A percentile compares a stretch with the other conserved stretches of the same genome.
Conservation (phyloP, 1,140 invertebrate species). For the Conus ventricosus region DNA sequence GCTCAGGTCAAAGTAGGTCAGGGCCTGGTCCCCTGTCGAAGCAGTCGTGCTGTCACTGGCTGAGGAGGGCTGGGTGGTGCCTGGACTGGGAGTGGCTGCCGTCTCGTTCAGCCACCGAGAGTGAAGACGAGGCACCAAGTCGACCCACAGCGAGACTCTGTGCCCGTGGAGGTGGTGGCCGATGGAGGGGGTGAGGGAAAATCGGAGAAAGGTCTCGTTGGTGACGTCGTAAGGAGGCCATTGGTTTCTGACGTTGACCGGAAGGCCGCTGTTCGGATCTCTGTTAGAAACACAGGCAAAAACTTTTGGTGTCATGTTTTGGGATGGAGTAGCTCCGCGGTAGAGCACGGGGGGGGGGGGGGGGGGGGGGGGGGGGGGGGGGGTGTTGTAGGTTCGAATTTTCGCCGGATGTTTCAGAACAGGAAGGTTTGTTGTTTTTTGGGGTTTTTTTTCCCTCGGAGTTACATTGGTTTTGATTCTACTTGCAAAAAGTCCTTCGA, state of each 20-base stretch:
- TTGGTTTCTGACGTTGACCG: neutral
- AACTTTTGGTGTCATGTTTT: neutral
- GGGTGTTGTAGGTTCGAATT: too few relatives aligned
- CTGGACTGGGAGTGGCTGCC: neutral
- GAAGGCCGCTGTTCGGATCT: slow-evolving; percentile 11
- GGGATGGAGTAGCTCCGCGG: too few relatives aligned
- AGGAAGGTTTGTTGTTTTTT: too few relatives aligned
- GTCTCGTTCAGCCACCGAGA: neutral
- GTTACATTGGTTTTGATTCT: too few relatives aligned
- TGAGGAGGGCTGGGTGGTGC: neutral
- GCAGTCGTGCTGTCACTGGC: too few relatives aligned
- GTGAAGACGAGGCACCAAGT: slow-evolving; percentile 24
- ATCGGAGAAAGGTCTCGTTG: slow-evolving; percentile 17
- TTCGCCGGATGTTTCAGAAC: too few relatives aligned
- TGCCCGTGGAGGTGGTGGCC: neutral
- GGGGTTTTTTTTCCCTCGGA: too few relatives aligned
- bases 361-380: too few relatives aligned
- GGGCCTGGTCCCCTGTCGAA: neutral
- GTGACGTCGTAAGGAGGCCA: slow-evolving; percentile 25
- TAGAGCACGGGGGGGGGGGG: too few relatives aligned
- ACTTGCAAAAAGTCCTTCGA: too few relatives aligned
- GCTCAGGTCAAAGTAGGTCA: neutral
- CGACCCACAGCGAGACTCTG: slow-evolving; percentile 8
- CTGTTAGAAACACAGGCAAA: neutral
- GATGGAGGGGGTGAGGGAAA: neutral